These are phyloP conservation scores for Planiliza haematocheilus DNA, from an alignment of 2,113 vertebrate species.

Conservation along the genomic window DNA sequence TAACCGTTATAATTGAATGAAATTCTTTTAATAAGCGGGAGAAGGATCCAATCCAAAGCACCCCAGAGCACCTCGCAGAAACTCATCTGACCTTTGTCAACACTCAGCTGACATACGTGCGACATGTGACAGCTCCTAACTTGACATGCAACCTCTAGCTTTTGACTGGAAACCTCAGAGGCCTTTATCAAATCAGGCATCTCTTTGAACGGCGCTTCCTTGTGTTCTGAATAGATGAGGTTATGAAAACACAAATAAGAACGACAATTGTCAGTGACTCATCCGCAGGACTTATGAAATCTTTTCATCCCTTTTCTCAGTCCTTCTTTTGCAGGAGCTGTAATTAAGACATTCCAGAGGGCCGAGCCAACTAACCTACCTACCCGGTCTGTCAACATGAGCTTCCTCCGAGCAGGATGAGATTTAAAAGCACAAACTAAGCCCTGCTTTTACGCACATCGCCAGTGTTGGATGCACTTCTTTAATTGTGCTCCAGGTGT, in stretches of 20 bases:
- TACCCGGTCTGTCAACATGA: constrained; percentile 72
- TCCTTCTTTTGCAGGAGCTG: constrained; percentile 66
- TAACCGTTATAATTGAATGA: too few species aligned
- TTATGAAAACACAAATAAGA: constrained; percentile 58
- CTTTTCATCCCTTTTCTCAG: constrained; percentile 53
- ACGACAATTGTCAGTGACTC: constrained; percentile 68
- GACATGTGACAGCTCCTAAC: not conserved
- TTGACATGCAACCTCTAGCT: not conserved
- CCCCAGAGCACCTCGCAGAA: not conserved
- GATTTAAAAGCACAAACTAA: constrained; percentile 56
- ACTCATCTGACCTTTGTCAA: not conserved
- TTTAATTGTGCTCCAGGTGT: constrained; percentile 2
- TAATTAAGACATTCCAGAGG: constrained; percentile 74
- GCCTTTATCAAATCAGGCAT: constrained; percentile 20
- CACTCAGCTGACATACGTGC: not conserved
- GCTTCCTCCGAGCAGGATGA: constrained; percentile 58
- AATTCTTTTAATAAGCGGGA: too few species aligned
- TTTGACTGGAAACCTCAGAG: constrained; percentile 2
- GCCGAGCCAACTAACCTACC: constrained; percentile 62
- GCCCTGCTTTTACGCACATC: constrained; percentile 10
- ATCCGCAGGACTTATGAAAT: constrained; percentile 62
- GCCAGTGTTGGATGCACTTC: not conserved
- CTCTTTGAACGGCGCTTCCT: constrained; percentile 40
- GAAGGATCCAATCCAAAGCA: too few species aligned
- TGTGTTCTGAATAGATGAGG: constrained; percentile 49